Conservation (phyloP, 1,140 invertebrate species). For the Listronotus bonariensis region DNA sequence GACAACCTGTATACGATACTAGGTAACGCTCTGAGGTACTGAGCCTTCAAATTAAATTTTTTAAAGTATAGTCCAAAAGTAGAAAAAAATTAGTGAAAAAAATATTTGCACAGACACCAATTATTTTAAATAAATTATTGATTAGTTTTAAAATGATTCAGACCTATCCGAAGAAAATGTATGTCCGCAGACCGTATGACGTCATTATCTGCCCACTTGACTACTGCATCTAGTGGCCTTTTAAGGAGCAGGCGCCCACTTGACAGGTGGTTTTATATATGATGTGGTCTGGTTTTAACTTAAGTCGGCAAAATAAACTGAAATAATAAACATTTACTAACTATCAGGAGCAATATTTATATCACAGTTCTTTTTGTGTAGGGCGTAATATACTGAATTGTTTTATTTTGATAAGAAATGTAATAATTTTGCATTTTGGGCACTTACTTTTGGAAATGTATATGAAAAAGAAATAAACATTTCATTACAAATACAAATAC, state of each 20-base stretch:
- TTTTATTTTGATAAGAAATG: too few species aligned
- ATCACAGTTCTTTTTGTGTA: conserved; percentile 2
- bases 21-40: too few species aligned
- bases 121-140: too few species aligned
- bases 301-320: conserved; percentile 1
- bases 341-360: conserved; percentile 6
- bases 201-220: conserved; percentile 24
- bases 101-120: too few species aligned
- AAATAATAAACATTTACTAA: not conserved
- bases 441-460: too few species aligned
- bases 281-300: conserved; percentile 2
- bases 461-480: too few species aligned
- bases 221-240: conserved; percentile 25
- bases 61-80: too few species aligned
- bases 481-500: too few species aligned
- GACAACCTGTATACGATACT: too few species aligned
- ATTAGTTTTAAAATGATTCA: conserved; percentile 5
- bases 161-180: conserved; percentile 7
- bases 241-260: conserved; percentile 26
- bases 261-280: conserved; percentile 20
- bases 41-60: too few species aligned
- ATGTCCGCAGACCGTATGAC: conserved; percentile 18
- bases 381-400: not conserved
- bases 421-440: too few species aligned
- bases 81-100: too few species aligned